Percentiles rank a stretch among this genome's conserved stretches.
phyloP scores from a whole-genome alignment of 2,888 invertebrate species.

The Opisthograptis luteolata region DNA sequence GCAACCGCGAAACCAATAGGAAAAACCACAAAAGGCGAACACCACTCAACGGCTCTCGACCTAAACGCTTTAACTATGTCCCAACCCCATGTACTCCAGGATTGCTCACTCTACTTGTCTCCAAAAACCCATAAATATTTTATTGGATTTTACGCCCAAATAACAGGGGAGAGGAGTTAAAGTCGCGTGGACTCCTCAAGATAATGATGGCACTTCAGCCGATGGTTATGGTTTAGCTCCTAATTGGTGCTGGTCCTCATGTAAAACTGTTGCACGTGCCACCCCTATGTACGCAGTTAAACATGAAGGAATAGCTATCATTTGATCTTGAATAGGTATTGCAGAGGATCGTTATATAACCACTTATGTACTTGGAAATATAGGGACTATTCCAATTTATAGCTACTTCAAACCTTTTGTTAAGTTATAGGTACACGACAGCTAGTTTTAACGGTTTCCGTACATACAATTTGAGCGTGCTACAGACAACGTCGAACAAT shows the following conservation, averaged over 20 bases:
- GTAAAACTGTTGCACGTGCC: constrained; percentile 81
- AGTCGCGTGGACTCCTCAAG: constrained; percentile 60
- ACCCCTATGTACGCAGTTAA: constrained; percentile 57
- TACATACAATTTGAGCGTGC: constrained; percentile 29
- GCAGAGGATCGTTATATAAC: background rate
- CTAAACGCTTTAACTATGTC: constrained; percentile 84
- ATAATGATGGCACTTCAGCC: constrained; percentile 83
- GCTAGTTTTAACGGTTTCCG: constrained; percentile 14
- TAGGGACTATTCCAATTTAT: background rate
- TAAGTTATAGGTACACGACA: background rate
- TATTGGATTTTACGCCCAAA: constrained; percentile 69
- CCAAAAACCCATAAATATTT: constrained; percentile 77
- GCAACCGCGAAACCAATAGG: constrained; percentile 77
- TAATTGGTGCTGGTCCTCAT: constrained; percentile 80
- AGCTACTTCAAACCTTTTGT: background rate
- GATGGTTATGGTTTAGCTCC: constrained; percentile 78
- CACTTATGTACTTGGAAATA: no score
- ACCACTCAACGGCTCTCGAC: constrained; percentile 74
- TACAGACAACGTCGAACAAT: constrained; percentile 48
- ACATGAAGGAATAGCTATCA: constrained; percentile 5
- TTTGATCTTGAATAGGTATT: constrained; percentile 7
- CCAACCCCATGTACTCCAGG: constrained; percentile 77
- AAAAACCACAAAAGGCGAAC: constrained; percentile 79
- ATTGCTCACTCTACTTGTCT: constrained; percentile 84
- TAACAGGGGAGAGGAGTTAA: constrained; percentile 57